Conservation (phyloP, 2,113 vertebrate species). For the Bettongia penicillata region DNA sequence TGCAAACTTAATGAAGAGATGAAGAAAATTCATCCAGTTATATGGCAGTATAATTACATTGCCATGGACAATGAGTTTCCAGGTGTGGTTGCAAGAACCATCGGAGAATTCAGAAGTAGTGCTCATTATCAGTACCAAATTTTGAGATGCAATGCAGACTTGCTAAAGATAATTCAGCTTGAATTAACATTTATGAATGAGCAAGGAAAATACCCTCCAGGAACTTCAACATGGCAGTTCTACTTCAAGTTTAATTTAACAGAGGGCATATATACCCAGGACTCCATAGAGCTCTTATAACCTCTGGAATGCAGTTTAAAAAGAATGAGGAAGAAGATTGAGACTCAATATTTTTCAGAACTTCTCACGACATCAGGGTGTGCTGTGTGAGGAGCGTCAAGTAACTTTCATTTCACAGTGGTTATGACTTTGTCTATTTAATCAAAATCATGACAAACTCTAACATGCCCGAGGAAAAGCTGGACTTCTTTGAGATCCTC, state of each 20-base stretch:
- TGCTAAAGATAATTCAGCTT: conserved; percentile 98
- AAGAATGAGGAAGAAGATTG: conserved; percentile 98
- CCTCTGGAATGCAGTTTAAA: conserved; percentile 99
- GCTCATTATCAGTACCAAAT: conserved; percentile 99
- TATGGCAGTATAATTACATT: conserved; percentile 98
- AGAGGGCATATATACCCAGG: conserved; percentile 99
- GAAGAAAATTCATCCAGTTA: conserved; percentile 98
- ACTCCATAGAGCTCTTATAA: conserved; percentile 98
- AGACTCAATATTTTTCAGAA: conserved; percentile 97
- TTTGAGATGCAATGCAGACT: conserved; percentile 96
- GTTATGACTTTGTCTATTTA: too few species aligned
- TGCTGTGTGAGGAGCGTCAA: conserved; percentile 98
- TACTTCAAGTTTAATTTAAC: conserved; percentile 99
- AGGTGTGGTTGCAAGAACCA: conserved; percentile 98
- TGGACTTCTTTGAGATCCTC: too few species aligned
- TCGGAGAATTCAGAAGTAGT: conserved; percentile 98
- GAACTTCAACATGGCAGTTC: conserved; percentile 99
- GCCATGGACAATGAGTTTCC: conserved; percentile 99
- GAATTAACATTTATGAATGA: conserved; percentile 99
- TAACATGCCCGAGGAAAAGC: too few species aligned
- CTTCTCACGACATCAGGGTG: conserved; percentile 99
- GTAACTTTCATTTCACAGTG: conserved; percentile 98
- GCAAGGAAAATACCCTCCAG: conserved; percentile 96
- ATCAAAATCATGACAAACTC: too few species aligned
- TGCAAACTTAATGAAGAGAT: conserved; percentile 99